Conservation (phyloP, 1,140 invertebrate species). For the Scaptomyza montana region DNA sequence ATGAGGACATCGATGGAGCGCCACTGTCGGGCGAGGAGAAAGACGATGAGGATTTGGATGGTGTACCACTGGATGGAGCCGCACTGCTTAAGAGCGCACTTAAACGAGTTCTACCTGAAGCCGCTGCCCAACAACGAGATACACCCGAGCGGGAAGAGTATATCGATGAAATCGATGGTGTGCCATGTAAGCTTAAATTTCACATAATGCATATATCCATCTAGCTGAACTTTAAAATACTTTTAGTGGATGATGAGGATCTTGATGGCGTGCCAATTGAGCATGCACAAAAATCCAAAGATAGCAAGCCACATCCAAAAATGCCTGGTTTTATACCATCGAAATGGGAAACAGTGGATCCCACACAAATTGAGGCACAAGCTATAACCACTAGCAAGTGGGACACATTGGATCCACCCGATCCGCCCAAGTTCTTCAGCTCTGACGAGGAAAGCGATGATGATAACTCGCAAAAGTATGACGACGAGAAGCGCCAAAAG, state of each 20-base stretch:
- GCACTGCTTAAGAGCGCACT: slow-evolving; percentile 89
- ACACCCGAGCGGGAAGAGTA: slow-evolving; percentile 75
- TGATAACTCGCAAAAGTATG: slow-evolving; percentile 84
- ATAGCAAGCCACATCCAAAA: slow-evolving; percentile 48
- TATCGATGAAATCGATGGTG: slow-evolving; percentile 89
- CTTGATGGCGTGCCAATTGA: slow-evolving; percentile 93
- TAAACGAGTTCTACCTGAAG: slow-evolving; percentile 84
- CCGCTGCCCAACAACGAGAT: slow-evolving; percentile 45
- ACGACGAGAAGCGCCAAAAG: slow-evolving; percentile 92
- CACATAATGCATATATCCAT: background rate
- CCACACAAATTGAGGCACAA: slow-evolving; percentile 90
- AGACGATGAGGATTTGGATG: slow-evolving; percentile 90
- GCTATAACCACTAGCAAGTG: slow-evolving; percentile 95
- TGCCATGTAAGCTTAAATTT: slow-evolving; percentile 86
- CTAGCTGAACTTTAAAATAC: background rate
- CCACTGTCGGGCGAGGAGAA: slow-evolving; percentile 87
- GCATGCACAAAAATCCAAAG: slow-evolving; percentile 61
- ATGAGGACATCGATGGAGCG: slow-evolving; percentile 87
- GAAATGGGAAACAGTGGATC: slow-evolving; percentile 98
- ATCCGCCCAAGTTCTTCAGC: slow-evolving; percentile 75
- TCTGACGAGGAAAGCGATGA: slow-evolving; percentile 73
- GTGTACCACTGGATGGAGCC: slow-evolving; percentile 91
- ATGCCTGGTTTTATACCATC: slow-evolving; percentile 92
- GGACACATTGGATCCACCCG: slow-evolving; percentile 86
- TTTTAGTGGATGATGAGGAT: slow-evolving; percentile 91